A percentile compares a stretch with the other conserved stretches of the same genome.
Conservation (phyloP, 2,113 vertebrate genomes). For the Tragelaphus scriptus region DNA sequence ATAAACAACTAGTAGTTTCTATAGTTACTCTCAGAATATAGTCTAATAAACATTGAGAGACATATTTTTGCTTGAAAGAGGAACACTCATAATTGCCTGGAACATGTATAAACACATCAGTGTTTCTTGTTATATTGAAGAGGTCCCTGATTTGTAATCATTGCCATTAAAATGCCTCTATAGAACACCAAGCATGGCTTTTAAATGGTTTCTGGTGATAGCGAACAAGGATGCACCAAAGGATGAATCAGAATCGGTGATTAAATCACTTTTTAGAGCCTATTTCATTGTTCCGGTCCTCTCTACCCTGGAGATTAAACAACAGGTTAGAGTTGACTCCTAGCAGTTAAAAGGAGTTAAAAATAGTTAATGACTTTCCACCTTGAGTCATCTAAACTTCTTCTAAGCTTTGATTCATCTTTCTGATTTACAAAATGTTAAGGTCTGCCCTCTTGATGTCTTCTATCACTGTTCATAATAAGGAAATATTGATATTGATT, state of each 20-base stretch:
- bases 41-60: background rate
- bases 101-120: background rate
- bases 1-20: background rate
- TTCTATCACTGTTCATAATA: background rate
- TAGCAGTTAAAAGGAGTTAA: constrained; percentile 32
- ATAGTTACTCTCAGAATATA: background rate
- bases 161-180: background rate
- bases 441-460: background rate
- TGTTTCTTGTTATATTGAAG: background rate
- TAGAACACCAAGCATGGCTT: background rate
- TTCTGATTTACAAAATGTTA: constrained; percentile 27
- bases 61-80: background rate
- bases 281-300: background rate
- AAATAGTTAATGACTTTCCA: constrained; percentile 38
- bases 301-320: constrained; percentile 34
- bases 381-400: constrained; percentile 1
- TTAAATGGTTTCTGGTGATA: background rate
- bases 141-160: background rate
- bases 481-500: constrained; percentile 9
- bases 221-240: background rate
- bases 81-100: background rate
- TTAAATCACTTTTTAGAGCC: background rate
- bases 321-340: background rate
- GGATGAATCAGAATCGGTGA: background rate
- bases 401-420: constrained; percentile 32